Base-by-base conservation (phyloP, 2,113 vertebrate genomes). In the Fulmarus glacialis region DNA sequence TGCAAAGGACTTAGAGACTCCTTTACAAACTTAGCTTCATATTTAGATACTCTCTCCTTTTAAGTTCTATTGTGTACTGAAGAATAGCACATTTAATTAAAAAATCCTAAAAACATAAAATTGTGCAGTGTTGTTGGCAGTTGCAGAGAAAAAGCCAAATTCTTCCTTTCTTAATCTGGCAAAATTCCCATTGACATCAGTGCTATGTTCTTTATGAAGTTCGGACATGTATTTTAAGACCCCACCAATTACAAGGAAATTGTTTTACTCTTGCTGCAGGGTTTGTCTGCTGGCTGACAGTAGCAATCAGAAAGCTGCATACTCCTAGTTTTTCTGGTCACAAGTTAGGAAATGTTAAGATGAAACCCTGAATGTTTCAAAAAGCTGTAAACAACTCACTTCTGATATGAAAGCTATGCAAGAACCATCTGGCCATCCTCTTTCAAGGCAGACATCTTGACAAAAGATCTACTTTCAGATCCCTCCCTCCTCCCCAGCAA, bases 71-170 rank as follows among this genome's bases (percentile, higher is more conserved):
- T 71, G 38, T 77, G 68, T 47, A 50, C 60, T 36, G 27, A 94
- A 87, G 36, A 96, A 84, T 50, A 89, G 26, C 43, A 73, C 15
- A 67, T 81, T 89, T 91, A 78, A 96, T 95, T 88, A 81, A 94
- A 95, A 93, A 92, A 63, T 93, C 56, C 34, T 60, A 93, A 74
- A 21, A 59, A 27, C 32, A 60, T 47, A 58, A 84, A 88, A 86
- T 81, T 88, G 43, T 45, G 50, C 83, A 58, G 48, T 40, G 47
- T 32, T 95, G 77, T 95, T 71, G 86, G 64, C 56, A 86, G 52
- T 42, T 75, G 77, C 52, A 88, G 40, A 84, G 72, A 83, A 84
- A 94, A 78, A 45, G 53, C 43, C 75, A 92, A 91, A 87, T 71
- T 91, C 42, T 82, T 90, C 48, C 50, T 95, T 70, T 43, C 58